Evolutionary conservation across 2,113 vertebrate species (phyloP).

Genomic region (human): DNA sequence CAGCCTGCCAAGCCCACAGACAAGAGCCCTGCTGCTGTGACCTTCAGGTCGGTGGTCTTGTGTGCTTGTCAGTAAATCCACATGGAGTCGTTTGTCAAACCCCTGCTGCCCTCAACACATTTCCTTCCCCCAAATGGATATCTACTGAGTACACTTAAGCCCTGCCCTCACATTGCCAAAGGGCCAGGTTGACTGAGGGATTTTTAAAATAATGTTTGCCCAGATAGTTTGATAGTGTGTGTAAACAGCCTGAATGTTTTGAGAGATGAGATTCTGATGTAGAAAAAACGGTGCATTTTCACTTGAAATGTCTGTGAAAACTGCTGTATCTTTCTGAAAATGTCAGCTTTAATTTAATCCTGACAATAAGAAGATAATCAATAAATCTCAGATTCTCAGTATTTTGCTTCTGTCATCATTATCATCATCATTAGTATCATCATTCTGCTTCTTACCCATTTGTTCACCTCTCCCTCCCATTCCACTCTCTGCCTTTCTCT

Average conservation of each 20-base stretch:
- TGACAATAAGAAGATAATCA: neutral
- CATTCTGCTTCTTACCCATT: neutral
- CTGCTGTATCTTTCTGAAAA: neutral
- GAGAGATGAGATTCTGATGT: neutral
- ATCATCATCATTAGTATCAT: neutral
- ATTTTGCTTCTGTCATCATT: neutral
- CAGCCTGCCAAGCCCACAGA: fast-evolving
- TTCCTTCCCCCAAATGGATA: neutral
- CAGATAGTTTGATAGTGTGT: neutral
- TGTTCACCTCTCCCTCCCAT: neutral
- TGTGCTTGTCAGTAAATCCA: neutral
- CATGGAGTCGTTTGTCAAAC: neutral
- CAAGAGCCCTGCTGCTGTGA: fast-evolving
- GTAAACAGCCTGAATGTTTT: neutral
- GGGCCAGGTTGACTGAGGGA: too few relatives aligned
- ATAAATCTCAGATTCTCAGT: neutral
- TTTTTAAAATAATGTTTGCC: neutral
- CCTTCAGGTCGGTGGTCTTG: too few relatives aligned
- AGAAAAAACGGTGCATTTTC: neutral
- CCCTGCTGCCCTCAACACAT: neutral
- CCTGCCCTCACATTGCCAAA: neutral
- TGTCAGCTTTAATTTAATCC: neutral
- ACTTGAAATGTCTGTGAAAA: neutral
- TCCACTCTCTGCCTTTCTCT: neutral
- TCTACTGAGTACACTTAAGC: neutral